phyloP scores from a whole-genome alignment of 2,797 vertebrate species.

The Parambassis ranga region DNA sequence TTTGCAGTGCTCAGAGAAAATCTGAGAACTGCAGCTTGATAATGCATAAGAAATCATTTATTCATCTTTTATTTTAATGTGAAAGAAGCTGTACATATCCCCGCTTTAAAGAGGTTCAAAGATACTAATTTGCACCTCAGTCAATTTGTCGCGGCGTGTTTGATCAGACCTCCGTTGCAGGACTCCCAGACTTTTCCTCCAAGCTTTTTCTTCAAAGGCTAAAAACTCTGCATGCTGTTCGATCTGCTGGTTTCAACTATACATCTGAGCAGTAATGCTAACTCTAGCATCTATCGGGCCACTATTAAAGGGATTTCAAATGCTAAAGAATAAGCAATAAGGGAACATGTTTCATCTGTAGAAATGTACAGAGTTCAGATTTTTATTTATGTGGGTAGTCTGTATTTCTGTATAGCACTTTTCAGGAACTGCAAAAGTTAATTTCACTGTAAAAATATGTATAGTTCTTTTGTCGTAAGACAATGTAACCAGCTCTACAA shows the following conservation, averaged over 20 bases:
- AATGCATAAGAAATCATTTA: conserved; percentile 20
- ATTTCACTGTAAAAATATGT: no score
- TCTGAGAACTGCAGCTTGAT: background rate
- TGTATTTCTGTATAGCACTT: no score
- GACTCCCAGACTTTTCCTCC: background rate
- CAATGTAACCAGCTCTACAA: no score
- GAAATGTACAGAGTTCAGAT: no score
- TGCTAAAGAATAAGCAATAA: background rate
- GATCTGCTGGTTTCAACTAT: background rate
- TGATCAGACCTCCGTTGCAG: conserved; percentile 18
- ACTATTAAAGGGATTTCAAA: background rate
- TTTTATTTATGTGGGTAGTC: no score
- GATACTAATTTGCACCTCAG: conserved; percentile 3
- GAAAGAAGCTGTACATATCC: background rate
- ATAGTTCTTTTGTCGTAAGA: no score
- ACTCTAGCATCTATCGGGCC: background rate
- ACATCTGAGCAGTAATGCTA: background rate
- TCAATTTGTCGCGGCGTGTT: background rate
- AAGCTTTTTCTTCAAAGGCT: conserved; percentile 35
- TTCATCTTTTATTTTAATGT: conserved; percentile 15
- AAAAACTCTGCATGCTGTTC: background rate
- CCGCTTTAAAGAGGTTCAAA: conserved; percentile 4
- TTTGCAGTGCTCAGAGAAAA: background rate
- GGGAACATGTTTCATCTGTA: background rate
- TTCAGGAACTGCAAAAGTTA: no score